These are phyloP conservation scores for Acanthiza pusilla DNA, from an alignment of 2,797 vertebrate species.

Conservation along the genomic window DNA sequence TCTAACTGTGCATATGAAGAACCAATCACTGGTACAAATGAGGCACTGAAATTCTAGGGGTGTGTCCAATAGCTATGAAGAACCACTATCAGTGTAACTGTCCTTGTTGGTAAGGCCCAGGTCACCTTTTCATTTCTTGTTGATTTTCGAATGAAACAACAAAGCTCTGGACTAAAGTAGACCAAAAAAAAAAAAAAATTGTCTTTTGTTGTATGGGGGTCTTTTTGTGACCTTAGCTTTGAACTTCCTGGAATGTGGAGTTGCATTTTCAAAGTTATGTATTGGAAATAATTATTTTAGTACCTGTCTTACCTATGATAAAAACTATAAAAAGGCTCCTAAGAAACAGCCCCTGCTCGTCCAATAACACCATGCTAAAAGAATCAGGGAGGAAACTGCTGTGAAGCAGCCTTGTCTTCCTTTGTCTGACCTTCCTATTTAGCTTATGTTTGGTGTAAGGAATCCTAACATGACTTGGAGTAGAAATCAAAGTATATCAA, in stretches of 20 bases:
- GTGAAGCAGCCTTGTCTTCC: neutral
- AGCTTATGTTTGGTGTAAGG: neutral
- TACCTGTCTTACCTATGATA: neutral
- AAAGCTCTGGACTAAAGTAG: neutral
- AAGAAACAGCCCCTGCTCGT: neutral
- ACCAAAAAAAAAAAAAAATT: neutral
- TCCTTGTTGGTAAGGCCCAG: neutral
- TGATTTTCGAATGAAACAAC: neutral
- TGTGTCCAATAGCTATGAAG: neutral
- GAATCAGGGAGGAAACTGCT: neutral
- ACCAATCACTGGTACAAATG: neutral
- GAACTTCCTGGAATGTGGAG: neutral
- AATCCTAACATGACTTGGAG: neutral
- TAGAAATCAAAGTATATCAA: neutral
- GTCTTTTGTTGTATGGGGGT: neutral
- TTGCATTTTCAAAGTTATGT: neutral
- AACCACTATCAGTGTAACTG: neutral
- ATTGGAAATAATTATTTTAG: neutral
- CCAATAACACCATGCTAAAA: neutral
- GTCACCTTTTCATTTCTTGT: neutral
- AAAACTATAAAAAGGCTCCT: neutral
- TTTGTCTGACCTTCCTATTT: neutral
- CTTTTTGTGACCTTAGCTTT: neutral
- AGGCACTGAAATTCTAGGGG: neutral
- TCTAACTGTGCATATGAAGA: neutral